These are phyloP conservation scores for Acheta domesticus DNA, from an alignment of 2,888 invertebrate species.

Conservation along the genomic window DNA sequence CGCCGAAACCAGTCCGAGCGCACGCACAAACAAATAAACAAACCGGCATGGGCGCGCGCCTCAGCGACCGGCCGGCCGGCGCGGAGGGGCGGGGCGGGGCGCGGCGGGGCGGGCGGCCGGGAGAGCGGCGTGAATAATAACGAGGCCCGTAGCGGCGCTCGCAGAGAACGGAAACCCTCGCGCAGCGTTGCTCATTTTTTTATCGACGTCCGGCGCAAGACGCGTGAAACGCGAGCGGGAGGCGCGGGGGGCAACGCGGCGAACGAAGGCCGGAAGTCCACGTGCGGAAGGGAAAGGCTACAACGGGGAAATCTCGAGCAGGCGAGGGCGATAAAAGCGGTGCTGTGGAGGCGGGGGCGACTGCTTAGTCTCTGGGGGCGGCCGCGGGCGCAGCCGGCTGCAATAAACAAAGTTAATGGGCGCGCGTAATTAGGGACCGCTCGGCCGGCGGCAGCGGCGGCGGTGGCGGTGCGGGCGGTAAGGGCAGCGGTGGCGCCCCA, in stretches of 20 bases:
- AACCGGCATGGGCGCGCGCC: not conserved
- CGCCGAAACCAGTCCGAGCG: not conserved
- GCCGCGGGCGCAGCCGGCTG: not conserved
- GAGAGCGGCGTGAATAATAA: not conserved
- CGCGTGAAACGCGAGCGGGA: not conserved
- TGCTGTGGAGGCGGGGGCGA: too few species aligned
- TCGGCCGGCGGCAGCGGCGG: not conserved
- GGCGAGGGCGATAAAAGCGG: too few species aligned
- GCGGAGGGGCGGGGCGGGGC: not conserved
- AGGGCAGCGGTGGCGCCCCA: not conserved
- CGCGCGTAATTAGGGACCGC: not conserved
- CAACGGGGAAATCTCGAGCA: too few species aligned
- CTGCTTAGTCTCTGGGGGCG: too few species aligned
- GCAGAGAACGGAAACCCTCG: too few species aligned
- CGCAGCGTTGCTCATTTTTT: too few species aligned
- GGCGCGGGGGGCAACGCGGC: not conserved
- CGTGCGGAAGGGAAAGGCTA: too few species aligned
- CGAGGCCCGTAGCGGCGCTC: not conserved
- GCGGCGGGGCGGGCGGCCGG: too few species aligned
- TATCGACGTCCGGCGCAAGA: not conserved
- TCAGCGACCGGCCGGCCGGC: not conserved
- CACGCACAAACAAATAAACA: conserved; percentile 5
- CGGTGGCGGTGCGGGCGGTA: not conserved
- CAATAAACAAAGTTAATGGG: not conserved
- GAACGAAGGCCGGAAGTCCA: not conserved